Conservation (phyloP, 2,113 vertebrate genomes). For the Seriola rivoliana region DNA sequence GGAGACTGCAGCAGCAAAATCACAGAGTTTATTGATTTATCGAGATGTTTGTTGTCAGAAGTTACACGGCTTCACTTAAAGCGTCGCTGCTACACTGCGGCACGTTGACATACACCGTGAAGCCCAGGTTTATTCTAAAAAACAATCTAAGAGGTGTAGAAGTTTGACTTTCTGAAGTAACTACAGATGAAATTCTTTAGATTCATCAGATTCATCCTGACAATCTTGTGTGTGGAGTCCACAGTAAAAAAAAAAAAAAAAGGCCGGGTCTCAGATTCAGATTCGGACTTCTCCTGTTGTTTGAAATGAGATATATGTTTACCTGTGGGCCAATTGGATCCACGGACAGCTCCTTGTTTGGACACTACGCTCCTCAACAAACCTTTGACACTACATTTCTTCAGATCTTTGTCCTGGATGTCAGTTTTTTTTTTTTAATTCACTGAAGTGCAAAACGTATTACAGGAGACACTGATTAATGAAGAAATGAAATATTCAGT, state of each 20-base stretch:
- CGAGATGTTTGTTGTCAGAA: not conserved
- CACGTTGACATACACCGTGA: not conserved
- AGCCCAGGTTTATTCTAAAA: not conserved
- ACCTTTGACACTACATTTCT: constrained; percentile 21
- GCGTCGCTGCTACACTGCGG: not conserved
- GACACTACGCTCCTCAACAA: constrained; percentile 21
- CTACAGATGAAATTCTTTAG: not conserved
- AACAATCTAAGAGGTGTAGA: not conserved
- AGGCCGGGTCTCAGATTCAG: not conserved
- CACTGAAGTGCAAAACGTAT: not conserved
- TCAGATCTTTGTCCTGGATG: constrained; percentile 1
- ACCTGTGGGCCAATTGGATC: not conserved
- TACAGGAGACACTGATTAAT: not conserved
- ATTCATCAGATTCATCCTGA: not conserved
- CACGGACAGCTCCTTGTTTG: not conserved
- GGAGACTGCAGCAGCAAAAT: not conserved
- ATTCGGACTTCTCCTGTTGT: not conserved
- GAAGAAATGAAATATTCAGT: constrained; percentile 34
- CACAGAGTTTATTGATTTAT: not conserved
- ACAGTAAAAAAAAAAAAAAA: no score
- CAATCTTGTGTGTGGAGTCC: constrained; percentile 9
- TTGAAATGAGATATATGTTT: constrained; percentile 38
- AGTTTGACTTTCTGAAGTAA: not conserved
- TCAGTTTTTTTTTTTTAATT: not conserved
- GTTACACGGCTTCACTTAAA: not conserved